Evolutionary conservation across 2,797 vertebrate genomes (phyloP).

Genomic region (Allobates femoralis): DNA sequence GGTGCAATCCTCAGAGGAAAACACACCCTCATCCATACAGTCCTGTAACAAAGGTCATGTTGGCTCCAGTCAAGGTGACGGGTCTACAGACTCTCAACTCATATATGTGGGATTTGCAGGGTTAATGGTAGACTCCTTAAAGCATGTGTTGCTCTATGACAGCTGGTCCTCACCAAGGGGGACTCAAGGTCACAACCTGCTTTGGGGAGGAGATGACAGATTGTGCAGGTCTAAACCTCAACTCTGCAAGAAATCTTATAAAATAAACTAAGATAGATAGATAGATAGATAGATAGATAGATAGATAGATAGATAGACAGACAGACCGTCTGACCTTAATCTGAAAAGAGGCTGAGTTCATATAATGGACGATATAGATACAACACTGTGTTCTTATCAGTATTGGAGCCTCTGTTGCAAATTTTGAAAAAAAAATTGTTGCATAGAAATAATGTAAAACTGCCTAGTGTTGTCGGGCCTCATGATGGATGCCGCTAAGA

Average conservation of each 20-base stretch:
- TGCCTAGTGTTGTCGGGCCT: too few species aligned
- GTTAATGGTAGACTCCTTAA: not conserved
- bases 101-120: not conserved
- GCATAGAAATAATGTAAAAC: too few species aligned
- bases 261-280: not conserved
- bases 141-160: conserved; percentile 3
- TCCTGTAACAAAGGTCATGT: not conserved
- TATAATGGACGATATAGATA: too few species aligned
- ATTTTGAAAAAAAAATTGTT: too few species aligned
- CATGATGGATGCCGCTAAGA: too few species aligned
- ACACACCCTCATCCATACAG: not conserved
- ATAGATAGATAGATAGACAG: conserved; percentile 12
- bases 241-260: not conserved
- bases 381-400: too few species aligned
- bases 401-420: too few species aligned
- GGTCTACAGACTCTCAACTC: not conserved
- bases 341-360: too few species aligned
- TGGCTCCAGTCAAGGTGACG: not conserved
- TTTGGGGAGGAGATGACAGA: not conserved
- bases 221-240: not conserved
- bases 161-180: conserved; percentile 2
- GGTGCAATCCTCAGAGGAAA: not conserved
- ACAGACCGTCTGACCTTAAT: too few species aligned
- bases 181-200: conserved; percentile 4
- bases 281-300: not conserved